Conservation (phyloP, 2,888 invertebrate species). For the Eustalomyia histrio region DNA sequence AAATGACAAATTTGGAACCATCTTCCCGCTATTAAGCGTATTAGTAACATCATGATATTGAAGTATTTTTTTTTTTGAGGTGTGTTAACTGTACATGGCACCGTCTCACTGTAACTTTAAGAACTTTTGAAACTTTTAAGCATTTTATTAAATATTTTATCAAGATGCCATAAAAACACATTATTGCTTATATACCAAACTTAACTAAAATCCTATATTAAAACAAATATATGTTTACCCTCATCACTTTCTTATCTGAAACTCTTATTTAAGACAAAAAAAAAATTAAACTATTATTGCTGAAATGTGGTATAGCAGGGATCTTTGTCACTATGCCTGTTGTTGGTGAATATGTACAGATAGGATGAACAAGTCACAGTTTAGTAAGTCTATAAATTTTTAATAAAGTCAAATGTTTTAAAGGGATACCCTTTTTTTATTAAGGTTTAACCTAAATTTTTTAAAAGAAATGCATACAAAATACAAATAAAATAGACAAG, state of each 20-base stretch:
- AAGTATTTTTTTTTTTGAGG: too few species aligned
- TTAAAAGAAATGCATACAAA: slow-evolving; percentile 22
- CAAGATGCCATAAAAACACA: too few species aligned
- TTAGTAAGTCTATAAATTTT: slow-evolving; percentile 54
- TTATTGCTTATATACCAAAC: background rate
- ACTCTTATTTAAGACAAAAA: slow-evolving; percentile 39
- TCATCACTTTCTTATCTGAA: slow-evolving; percentile 49
- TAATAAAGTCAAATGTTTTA: slow-evolving; percentile 56
- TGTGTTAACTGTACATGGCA: too few species aligned
- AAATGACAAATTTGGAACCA: too few species aligned
- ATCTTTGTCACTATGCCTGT: background rate
- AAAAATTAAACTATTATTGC: slow-evolving; percentile 24
- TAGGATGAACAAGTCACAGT: slow-evolving; percentile 52
- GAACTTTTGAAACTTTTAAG: too few species aligned
- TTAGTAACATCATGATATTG: too few species aligned
- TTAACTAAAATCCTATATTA: background rate
- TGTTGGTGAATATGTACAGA: slow-evolving; percentile 5
- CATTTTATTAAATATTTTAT: too few species aligned
- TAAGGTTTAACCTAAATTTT: slow-evolving; percentile 44
- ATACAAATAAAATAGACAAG: slow-evolving; percentile 39
- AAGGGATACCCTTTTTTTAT: slow-evolving; percentile 42
- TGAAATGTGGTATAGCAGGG: background rate
- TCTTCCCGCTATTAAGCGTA: too few species aligned
- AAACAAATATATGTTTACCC: slow-evolving; percentile 9
- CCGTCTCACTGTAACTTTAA: too few species aligned